phyloP scores from a whole-genome alignment of 1,140 invertebrate species.

The Popillia japonica region DNA sequence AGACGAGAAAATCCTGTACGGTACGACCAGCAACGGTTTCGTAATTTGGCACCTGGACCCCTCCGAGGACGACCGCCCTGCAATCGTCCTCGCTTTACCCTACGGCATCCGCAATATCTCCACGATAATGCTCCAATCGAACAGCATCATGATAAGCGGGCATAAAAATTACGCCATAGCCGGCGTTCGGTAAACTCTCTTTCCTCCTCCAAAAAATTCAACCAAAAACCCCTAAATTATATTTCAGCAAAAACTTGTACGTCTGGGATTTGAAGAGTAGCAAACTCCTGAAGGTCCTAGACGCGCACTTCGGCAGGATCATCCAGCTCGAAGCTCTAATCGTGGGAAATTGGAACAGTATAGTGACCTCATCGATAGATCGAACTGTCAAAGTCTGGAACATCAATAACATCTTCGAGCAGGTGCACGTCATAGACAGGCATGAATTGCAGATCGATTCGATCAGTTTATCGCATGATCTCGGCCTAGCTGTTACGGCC shows the following conservation, averaged over 20 bases:
- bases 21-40: slow-evolving; percentile 86
- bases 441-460: slow-evolving; percentile 96
- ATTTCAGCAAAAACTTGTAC: slow-evolving; percentile 89
- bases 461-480: slow-evolving; percentile 79
- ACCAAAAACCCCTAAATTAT: neutral
- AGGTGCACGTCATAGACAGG: slow-evolving; percentile 94
- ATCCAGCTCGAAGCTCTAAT: slow-evolving; percentile 88
- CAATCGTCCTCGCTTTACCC: slow-evolving; percentile 79
- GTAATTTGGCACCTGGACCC: slow-evolving; percentile 74
- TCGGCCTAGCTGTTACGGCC: slow-evolving; percentile 83
- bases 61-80: slow-evolving; percentile 53
- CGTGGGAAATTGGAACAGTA: slow-evolving; percentile 90
- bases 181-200: slow-evolving; percentile 78
- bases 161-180: slow-evolving; percentile 92
- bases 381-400: slow-evolving; percentile 99
- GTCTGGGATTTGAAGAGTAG: slow-evolving; percentile 86
- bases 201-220: too few species aligned
- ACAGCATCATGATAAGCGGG: slow-evolving; percentile 90
- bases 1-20: slow-evolving; percentile 81
- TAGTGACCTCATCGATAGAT: slow-evolving; percentile 97
- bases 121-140: slow-evolving; percentile 86
- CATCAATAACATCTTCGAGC: slow-evolving; percentile 98
- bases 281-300: slow-evolving; percentile 88
- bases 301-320: slow-evolving; percentile 97
- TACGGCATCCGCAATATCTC: slow-evolving; percentile 93